Evolutionary conservation across 2,797 vertebrate species (phyloP).

Genomic region (Pangasius djambal): DNA sequence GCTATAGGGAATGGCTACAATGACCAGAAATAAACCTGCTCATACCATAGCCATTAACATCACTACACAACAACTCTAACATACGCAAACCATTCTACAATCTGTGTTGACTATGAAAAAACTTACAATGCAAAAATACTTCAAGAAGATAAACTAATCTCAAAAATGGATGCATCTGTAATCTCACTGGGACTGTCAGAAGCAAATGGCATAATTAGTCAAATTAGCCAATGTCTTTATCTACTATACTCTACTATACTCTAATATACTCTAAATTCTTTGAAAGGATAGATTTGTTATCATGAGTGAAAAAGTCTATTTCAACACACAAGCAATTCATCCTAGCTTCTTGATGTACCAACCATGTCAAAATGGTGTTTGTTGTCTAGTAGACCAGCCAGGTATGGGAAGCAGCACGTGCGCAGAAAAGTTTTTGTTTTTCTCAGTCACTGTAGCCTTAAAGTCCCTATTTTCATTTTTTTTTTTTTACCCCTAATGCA

Average conservation of each 20-base stretch:
- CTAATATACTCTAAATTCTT: neutral
- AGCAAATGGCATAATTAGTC: neutral
- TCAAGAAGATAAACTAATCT: neutral
- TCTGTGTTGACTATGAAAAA: neutral
- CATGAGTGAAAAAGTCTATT: neutral
- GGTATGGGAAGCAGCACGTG: neutral
- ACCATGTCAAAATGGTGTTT: neutral
- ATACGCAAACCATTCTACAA: neutral
- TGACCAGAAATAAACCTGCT: conserved; percentile 1
- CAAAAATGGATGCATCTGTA: neutral
- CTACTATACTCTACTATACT: neutral
- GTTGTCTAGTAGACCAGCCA: neutral
- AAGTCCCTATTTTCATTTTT: neutral
- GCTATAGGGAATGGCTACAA: neutral
- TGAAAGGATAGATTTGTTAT: neutral
- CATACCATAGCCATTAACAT: conserved; percentile 26
- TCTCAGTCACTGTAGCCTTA: neutral
- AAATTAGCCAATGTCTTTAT: neutral
- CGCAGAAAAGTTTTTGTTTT: neutral
- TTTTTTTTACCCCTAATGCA: neutral
- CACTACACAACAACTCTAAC: neutral
- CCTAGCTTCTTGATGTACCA: neutral
- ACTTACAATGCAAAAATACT: neutral
- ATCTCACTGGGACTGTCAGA: neutral
- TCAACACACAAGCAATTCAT: neutral